Evolutionary conservation across 2,113 vertebrate species (phyloP).

Genomic region (Sinocyclocheilus anshuiensis): DNA sequence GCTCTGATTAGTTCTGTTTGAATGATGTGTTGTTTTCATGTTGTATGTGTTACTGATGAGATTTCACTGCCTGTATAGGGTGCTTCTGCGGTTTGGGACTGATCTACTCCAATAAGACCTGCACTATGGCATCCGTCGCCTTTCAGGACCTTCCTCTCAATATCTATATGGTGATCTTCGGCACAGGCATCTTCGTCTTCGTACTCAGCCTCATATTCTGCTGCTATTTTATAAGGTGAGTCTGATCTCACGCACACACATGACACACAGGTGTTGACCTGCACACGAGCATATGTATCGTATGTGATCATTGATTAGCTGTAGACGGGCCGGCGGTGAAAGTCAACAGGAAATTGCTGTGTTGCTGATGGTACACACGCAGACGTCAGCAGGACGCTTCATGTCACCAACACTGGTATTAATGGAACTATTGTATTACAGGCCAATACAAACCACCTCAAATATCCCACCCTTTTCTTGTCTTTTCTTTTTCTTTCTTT

Average conservation of each 20-base stretch:
- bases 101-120: slow-evolving; percentile 83
- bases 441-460: background rate
- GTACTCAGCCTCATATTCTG: slow-evolving; percentile 95
- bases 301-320: slow-evolving; percentile 27
- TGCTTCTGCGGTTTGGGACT: slow-evolving; percentile 90
- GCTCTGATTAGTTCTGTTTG: background rate
- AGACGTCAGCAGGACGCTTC: background rate
- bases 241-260: slow-evolving; percentile 9
- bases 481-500: background rate
- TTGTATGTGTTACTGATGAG: background rate
- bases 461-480: background rate
- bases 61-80: slow-evolving; percentile 69
- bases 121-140: slow-evolving; percentile 91
- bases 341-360: slow-evolving; percentile 37
- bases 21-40: background rate
- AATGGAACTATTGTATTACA: background rate
- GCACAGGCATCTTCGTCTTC: slow-evolving; percentile 91
- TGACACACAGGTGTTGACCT: slow-evolving; percentile 23
- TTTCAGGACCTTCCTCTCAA: slow-evolving; percentile 94
- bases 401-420: slow-evolving; percentile 36
- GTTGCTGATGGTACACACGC: background rate
- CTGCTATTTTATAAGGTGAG: slow-evolving; percentile 95
- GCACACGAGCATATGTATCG: background rate
- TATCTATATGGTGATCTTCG: slow-evolving; percentile 95
- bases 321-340: slow-evolving; percentile 16